phyloP scores from a whole-genome alignment of 1,140 invertebrate genomes.

The Dufourea novaeangliae region DNA sequence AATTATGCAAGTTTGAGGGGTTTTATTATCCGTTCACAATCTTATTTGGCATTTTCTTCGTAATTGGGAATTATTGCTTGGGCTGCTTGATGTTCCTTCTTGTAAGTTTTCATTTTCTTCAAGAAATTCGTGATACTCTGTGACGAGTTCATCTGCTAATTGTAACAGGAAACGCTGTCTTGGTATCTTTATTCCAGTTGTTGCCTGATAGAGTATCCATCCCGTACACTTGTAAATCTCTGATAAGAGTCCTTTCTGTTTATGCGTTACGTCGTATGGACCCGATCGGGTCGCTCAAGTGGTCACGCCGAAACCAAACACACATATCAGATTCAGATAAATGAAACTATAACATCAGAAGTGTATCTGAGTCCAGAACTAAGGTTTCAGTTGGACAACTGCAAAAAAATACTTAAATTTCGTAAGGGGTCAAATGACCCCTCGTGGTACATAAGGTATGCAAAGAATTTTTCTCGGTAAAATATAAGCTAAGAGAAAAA shows the following conservation, averaged over 20 bases:
- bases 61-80: too few relatives aligned
- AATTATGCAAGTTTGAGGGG: too few relatives aligned
- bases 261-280: not conserved
- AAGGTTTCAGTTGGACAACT: slow-evolving; percentile 24
- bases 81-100: too few relatives aligned
- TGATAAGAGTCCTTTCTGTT: slow-evolving; percentile 1
- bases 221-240: slow-evolving; percentile 5
- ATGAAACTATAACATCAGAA: slow-evolving; percentile 6
- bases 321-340: not conserved
- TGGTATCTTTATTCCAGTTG: too few relatives aligned
- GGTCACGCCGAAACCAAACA: not conserved
- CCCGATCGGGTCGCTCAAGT: not conserved
- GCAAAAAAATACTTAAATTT: slow-evolving; percentile 17
- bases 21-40: too few relatives aligned
- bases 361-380: slow-evolving; percentile 28
- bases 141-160: too few relatives aligned
- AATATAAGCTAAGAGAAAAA: slow-evolving; percentile 19
- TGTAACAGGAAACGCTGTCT: too few relatives aligned
- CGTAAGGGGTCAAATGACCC: slow-evolving; percentile 28
- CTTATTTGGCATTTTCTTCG: too few relatives aligned
- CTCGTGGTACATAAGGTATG: slow-evolving; percentile 26
- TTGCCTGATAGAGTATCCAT: too few relatives aligned
- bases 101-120: too few relatives aligned
- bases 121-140: too few relatives aligned
- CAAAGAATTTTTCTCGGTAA: slow-evolving; percentile 27